phyloP scores from a whole-genome alignment of 2,797 vertebrate genomes.

The Falco biarmicus region DNA sequence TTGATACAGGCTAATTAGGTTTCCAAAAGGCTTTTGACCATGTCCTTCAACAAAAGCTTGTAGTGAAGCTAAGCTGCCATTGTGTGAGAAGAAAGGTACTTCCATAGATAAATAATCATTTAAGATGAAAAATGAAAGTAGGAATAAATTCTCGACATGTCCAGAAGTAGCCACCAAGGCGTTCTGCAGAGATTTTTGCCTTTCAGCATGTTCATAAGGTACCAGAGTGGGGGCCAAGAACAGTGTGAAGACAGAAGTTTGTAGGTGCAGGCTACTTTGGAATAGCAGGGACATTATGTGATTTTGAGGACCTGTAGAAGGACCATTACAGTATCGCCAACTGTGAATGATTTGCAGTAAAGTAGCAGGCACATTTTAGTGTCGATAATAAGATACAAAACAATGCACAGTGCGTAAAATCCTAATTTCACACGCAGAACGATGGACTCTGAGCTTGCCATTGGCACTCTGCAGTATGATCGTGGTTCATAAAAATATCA shows the following conservation, averaged over 20 bases:
- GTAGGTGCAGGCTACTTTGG: not conserved
- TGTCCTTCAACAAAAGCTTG: not conserved
- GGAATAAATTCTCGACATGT: not conserved
- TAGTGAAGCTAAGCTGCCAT: not conserved
- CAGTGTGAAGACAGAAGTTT: not conserved
- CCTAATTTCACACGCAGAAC: not conserved
- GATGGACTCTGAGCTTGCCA: not conserved
- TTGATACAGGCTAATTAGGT: not conserved
- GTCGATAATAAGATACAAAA: not conserved
- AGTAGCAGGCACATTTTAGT: not conserved
- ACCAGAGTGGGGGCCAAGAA: not conserved
- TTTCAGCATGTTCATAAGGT: not conserved
- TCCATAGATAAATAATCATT: not conserved
- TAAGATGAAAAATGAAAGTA: not conserved
- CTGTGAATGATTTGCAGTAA: not conserved
- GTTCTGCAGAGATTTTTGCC: not conserved
- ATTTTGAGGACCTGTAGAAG: not conserved
- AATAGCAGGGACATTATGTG: not conserved
- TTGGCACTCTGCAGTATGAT: not conserved
- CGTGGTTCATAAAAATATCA: not conserved
- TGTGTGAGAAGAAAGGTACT: not conserved
- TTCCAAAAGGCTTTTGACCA: not conserved
- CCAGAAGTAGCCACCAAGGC: not conserved
- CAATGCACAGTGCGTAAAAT: not conserved
- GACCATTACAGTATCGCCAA: not conserved